Percentiles rank a stretch among this genome's conserved stretches.
Conservation (phyloP, 2,888 invertebrate genomes). For the Zhuqinia jingwanae region DNA sequence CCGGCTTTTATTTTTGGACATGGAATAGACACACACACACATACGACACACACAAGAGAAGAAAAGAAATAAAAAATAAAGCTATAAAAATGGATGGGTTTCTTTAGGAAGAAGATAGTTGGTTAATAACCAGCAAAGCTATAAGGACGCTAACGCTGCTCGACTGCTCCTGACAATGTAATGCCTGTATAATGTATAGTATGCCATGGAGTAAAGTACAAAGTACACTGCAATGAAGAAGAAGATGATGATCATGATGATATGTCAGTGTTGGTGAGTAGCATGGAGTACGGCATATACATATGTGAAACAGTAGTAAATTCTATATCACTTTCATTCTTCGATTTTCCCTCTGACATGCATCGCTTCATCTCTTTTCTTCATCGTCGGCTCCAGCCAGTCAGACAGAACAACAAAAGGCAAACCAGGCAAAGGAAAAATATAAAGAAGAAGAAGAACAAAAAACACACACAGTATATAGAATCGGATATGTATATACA, state of each 20-base stretch:
- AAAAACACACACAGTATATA: too few species aligned
- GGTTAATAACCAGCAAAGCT: slow-evolving; percentile 1
- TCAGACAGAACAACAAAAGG: slow-evolving; percentile 21
- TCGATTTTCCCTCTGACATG: slow-evolving; percentile 33
- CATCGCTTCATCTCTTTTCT: slow-evolving; percentile 30
- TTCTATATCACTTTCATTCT: slow-evolving; percentile 1
- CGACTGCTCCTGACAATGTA: slow-evolving; percentile 32
- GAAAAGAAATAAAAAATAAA: slow-evolving; percentile 13
- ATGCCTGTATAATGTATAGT: background rate
- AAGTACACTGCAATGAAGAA: background rate
- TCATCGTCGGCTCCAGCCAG: slow-evolving; percentile 38
- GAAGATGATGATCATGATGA: background rate
- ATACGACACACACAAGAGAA: too few species aligned
- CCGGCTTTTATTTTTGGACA: background rate
- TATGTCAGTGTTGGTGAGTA: slow-evolving; percentile 23
- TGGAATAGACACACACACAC: too few species aligned
- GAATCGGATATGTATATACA: too few species aligned
- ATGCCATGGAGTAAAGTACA: background rate
- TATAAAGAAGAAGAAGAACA: background rate
- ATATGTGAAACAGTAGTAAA: slow-evolving; percentile 37
- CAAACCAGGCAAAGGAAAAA: slow-evolving; percentile 8
- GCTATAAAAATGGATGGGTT: slow-evolving; percentile 30
- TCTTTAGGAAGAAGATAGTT: slow-evolving; percentile 15
- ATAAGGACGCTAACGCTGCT: background rate
- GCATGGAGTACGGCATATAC: background rate